Evolutionary conservation across 2,797 vertebrate genomes (phyloP).

Genomic region (Lagorchestes hirsutus): DNA sequence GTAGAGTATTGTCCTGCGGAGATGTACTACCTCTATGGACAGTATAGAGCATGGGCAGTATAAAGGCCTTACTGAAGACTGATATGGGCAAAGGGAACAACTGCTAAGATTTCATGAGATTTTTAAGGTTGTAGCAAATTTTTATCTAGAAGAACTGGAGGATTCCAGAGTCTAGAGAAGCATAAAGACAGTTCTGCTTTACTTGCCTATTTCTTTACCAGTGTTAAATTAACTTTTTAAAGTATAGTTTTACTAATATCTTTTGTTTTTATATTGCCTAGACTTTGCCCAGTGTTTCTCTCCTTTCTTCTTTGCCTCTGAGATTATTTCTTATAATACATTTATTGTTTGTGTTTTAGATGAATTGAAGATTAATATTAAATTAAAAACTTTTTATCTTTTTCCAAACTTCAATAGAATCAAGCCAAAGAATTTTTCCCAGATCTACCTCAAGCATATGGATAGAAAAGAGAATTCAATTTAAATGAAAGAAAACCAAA

Average conservation of each 20-base stretch:
- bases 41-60: background rate
- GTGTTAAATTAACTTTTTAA: background rate
- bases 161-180: background rate
- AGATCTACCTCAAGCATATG: background rate
- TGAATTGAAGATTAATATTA: constrained; percentile 45
- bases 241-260: background rate
- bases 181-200: background rate
- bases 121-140: background rate
- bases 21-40: background rate
- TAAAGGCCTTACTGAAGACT: background rate
- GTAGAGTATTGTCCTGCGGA: background rate
- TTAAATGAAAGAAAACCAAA: constrained; percentile 60
- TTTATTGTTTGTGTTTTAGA: constrained; percentile 35
- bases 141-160: background rate
- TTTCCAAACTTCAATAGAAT: background rate
- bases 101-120: background rate
- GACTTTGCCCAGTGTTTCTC: background rate
- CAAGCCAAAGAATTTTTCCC: constrained; percentile 2
- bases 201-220: background rate
- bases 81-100: background rate
- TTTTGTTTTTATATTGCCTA: background rate
- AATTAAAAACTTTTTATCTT: constrained; percentile 5
- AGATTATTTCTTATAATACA: background rate
- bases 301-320: background rate
- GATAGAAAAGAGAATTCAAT: background rate